Evolutionary conservation across 2,888 invertebrate species (phyloP), one percentile per base, ranked within the genome.

Genomic region (Aromia moschata): DNA sequence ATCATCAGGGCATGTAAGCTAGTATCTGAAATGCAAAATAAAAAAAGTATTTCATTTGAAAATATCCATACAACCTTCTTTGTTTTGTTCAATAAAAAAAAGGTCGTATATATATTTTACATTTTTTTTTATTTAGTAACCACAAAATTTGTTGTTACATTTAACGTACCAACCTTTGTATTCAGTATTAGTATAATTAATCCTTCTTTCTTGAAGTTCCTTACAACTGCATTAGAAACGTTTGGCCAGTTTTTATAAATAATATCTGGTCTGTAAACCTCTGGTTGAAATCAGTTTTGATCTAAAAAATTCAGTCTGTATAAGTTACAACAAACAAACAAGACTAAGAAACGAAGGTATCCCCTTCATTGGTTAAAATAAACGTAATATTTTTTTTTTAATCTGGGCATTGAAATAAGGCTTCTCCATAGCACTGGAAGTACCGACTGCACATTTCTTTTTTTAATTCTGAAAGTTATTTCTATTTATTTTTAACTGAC

Each of bases 231-330:
- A 11, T 15, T 18, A 18, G 43, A n/a, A 33, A 54, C 43, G 7
- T 33, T 44, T 33, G 36, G 43, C 54, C 54, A 54, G 14, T 9
- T 45, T 7, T 12, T 54, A n/a, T 54, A 54, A 33, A 54, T 33
- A n/a, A 54, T 37, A 18, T 54, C 36, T 44, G 12, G 14, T 44
- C 54, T 14, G 36, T 14, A 17, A 17, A 33, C 25, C 20, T 44
- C 14, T 45, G 31, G 25, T 56, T 56, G 18, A 56, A 56, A 14
- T 49, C 41, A 31, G 41, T 33, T 18, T 56, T 43, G 25, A 56
- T 56, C 56, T 56, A 36, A 41, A 41, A 56, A 49, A 30, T 9
- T 10, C 15, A 45, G 20, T 18, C 5, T 37, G n/a, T n/a, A n/a
- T n/a, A n/a, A n/a, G n/a, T 17, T 37, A 52, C 12, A n/a, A 18